These are phyloP conservation scores for Serinus canaria DNA, from an alignment of 2,113 vertebrate species.

Conservation along the genomic window DNA sequence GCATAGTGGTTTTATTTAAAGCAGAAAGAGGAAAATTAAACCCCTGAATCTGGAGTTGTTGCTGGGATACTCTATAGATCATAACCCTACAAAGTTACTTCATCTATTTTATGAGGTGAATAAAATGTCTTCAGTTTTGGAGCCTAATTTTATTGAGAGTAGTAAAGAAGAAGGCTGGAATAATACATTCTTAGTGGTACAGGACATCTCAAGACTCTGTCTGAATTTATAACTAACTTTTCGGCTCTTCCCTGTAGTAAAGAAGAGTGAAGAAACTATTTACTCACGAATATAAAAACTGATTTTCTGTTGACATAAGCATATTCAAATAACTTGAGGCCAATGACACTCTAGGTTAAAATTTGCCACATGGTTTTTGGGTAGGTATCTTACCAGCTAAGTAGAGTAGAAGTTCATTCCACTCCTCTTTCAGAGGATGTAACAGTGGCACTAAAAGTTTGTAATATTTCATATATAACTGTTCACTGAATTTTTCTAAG, in stretches of 20 bases:
- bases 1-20: neutral
- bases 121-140: neutral
- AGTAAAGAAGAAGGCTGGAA: neutral
- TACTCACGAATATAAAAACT: neutral
- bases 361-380: neutral
- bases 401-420: neutral
- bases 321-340: neutral
- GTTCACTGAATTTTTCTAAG: neutral
- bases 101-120: neutral
- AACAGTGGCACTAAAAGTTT: neutral
- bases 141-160: neutral
- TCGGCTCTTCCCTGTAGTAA: neutral
- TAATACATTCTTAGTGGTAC: neutral
- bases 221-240: neutral
- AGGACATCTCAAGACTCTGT: neutral
- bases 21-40: neutral
- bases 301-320: neutral
- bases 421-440: neutral
- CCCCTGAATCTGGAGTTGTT: neutral
- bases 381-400: neutral
- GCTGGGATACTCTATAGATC: neutral
- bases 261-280: neutral
- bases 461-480: neutral
- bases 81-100: neutral
- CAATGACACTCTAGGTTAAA: neutral